These are phyloP conservation scores for Oryzias celebensis DNA, from an alignment of 2,113 vertebrate species.

Conservation along the genomic window DNA sequence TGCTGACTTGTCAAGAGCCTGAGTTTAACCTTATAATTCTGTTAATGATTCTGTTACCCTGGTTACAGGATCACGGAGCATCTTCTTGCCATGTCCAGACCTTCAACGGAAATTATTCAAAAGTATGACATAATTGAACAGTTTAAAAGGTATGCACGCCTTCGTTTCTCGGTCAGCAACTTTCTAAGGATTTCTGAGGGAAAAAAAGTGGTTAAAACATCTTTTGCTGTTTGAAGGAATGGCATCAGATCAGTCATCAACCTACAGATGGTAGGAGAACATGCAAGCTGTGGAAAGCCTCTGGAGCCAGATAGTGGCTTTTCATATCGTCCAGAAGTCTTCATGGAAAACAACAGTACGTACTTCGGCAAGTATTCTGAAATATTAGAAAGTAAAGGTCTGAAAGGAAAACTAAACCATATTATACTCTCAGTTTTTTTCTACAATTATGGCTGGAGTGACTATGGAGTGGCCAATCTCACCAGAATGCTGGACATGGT, in stretches of 20 bases:
- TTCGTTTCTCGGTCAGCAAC: background rate
- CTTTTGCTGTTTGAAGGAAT: constrained; percentile 68
- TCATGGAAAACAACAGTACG: constrained; percentile 94
- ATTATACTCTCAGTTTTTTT: constrained; percentile 86
- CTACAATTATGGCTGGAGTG: constrained; percentile 95
- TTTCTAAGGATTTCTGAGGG: background rate
- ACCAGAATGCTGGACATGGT: constrained; percentile 89
- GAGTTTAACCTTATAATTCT: background rate
- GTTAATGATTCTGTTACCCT: background rate
- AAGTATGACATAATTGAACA: constrained; percentile 89
- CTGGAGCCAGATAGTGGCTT: constrained; percentile 91
- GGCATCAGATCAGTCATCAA: constrained; percentile 92
- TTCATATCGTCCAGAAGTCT: constrained; percentile 88
- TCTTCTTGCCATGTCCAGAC: constrained; percentile 90
- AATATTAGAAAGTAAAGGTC: background rate
- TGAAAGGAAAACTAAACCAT: background rate
- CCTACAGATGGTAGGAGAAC: constrained; percentile 92
- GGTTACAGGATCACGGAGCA: constrained; percentile 87
- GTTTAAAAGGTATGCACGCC: constrained; percentile 82
- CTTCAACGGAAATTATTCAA: constrained; percentile 89
- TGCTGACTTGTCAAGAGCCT: background rate
- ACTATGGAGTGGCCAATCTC: constrained; percentile 90
- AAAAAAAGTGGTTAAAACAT: constrained; percentile 2
- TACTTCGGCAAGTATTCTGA: constrained; percentile 25
- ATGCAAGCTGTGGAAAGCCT: constrained; percentile 88